Evolutionary conservation across 2,888 invertebrate genomes (phyloP).

Genomic region (Amblyjoppa proteus): DNA sequence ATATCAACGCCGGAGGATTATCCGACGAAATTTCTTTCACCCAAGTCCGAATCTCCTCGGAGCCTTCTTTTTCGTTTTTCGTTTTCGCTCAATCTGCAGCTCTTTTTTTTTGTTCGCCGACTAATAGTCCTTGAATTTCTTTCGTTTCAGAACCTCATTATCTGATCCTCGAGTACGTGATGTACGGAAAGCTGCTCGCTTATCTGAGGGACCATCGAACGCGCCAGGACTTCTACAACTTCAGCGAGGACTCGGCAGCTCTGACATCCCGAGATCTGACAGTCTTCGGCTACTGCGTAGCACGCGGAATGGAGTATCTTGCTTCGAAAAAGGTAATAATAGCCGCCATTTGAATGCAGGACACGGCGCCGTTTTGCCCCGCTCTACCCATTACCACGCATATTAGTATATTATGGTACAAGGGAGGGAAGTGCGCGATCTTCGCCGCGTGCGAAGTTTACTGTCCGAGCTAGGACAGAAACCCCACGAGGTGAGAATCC

Average conservation of each 20-base stretch:
- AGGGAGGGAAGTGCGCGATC: too few relatives aligned
- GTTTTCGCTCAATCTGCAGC: background rate
- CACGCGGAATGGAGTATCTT: conserved; percentile 94
- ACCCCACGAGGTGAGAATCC: too few relatives aligned
- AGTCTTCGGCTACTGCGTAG: conserved; percentile 93
- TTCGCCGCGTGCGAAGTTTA: too few relatives aligned
- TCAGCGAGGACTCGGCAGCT: conserved; percentile 88
- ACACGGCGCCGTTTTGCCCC: background rate
- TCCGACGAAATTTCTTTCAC: conserved; percentile 20
- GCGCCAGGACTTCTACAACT: conserved; percentile 87
- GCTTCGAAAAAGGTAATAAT: conserved; percentile 90
- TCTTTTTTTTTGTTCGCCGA: conserved; percentile 9
- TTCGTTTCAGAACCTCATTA: conserved; percentile 91
- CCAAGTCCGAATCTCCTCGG: background rate
- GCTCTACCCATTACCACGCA: background rate
- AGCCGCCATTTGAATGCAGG: background rate
- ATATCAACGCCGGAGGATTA: conserved; percentile 31
- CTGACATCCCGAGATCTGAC: conserved; percentile 91
- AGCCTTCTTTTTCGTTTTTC: background rate
- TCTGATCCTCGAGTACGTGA: conserved; percentile 94
- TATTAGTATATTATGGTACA: too few relatives aligned
- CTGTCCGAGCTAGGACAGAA: too few relatives aligned
- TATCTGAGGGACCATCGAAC: conserved; percentile 89
- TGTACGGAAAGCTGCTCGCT: conserved; percentile 92
- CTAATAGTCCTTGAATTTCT: conserved; percentile 23